These are phyloP conservation scores for Enteromius treurensis DNA, from an alignment of 2,797 vertebrate genomes.

Conservation along the genomic window DNA sequence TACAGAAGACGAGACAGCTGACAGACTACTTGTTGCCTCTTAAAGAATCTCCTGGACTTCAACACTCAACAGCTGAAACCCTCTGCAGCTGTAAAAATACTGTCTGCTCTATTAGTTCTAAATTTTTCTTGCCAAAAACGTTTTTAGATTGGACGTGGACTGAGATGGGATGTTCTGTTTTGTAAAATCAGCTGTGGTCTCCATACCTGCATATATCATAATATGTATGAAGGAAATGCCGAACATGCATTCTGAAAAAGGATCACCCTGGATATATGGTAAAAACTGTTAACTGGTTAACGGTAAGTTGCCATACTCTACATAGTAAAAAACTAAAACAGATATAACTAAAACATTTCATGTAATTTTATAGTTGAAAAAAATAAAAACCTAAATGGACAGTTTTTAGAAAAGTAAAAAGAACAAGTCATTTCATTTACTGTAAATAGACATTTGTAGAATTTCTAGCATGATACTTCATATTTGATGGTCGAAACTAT, in stretches of 20 bases:
- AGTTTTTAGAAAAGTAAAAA: neutral
- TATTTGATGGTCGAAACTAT: neutral
- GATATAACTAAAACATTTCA: neutral
- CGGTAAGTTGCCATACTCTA: neutral
- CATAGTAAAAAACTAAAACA: neutral
- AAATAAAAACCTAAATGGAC: neutral
- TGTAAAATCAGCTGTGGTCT: neutral
- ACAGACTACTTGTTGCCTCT: slow-evolving; percentile 21
- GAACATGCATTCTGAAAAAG: neutral
- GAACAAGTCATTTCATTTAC: neutral
- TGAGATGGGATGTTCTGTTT: neutral
- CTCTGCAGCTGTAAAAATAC: slow-evolving; percentile 19
- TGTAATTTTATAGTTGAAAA: neutral
- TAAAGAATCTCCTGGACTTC: slow-evolving; percentile 41
- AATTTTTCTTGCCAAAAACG: neutral
- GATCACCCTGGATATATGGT: neutral
- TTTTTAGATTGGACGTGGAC: neutral
- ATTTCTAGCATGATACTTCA: neutral
- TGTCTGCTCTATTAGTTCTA: neutral
- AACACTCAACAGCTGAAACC: slow-evolving; percentile 37
- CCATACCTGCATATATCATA: neutral
- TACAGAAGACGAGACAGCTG: slow-evolving; percentile 53
- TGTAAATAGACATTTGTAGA: neutral
- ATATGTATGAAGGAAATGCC: neutral
- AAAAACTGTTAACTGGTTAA: neutral